Conservation (phyloP, 2,797 vertebrate species). For the Craterocephalus amniculus region DNA sequence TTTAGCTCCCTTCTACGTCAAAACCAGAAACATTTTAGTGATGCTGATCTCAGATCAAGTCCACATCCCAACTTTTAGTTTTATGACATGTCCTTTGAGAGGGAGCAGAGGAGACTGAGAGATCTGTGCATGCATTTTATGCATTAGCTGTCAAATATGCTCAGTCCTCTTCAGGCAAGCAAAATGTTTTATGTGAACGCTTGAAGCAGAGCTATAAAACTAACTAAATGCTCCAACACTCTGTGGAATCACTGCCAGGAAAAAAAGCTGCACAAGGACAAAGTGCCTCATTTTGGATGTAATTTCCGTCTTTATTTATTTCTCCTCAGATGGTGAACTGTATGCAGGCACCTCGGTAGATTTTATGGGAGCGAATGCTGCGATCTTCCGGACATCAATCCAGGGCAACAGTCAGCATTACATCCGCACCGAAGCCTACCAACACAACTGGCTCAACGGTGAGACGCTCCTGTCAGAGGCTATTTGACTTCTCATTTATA, state of each 20-base stretch:
- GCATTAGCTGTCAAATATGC: not conserved
- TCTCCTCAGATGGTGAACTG: conserved; percentile 82
- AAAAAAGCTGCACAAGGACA: not conserved
- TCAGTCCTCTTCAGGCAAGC: not conserved
- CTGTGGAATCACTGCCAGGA: not conserved
- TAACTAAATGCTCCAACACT: not conserved
- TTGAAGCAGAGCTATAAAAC: not conserved
- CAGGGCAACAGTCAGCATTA: conserved; percentile 80
- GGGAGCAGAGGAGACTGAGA: not conserved
- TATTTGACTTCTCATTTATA: not conserved
- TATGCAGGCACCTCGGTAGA: conserved; percentile 89
- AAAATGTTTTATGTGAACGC: not conserved
- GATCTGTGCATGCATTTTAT: not conserved
- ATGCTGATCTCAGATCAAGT: not conserved
- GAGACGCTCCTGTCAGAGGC: conserved; percentile 22
- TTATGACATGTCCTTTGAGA: not conserved
- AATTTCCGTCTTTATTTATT: not conserved
- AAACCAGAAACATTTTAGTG: not conserved
- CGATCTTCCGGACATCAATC: conserved; percentile 84
- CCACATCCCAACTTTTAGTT: not conserved
- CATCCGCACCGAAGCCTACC: conserved; percentile 87
- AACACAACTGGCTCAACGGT: conserved; percentile 91
- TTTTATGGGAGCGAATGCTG: conserved; percentile 89
- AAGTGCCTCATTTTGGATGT: not conserved
- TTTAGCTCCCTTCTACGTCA: too few relatives aligned